phyloP scores from a whole-genome alignment of 2,113 vertebrate species.

The Calyptomena viridis region DNA sequence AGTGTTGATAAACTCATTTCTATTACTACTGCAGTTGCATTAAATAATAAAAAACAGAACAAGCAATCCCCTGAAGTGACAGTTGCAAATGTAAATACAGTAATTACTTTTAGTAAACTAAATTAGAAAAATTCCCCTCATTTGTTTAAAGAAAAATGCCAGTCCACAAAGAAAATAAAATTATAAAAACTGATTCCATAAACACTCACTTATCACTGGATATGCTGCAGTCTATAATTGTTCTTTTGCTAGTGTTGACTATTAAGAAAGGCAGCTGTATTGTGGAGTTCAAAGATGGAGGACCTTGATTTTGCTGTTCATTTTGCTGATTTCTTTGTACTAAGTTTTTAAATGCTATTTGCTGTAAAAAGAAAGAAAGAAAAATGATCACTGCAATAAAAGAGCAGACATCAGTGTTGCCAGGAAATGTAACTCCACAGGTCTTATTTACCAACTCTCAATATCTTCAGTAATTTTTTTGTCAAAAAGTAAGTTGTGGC shows the following conservation, averaged over 20 bases:
- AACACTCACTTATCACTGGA: constrained; percentile 85
- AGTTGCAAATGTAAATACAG: background rate
- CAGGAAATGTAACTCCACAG: background rate
- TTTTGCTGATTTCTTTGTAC: constrained; percentile 85
- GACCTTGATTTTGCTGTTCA: constrained; percentile 77
- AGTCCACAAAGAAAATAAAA: background rate
- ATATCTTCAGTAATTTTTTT: background rate
- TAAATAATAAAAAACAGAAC: background rate
- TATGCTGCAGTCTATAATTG: constrained; percentile 89
- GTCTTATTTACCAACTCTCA: background rate
- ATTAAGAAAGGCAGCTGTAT: constrained; percentile 88
- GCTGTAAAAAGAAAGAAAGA: constrained; percentile 65
- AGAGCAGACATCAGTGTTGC: background rate
- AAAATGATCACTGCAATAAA: background rate
- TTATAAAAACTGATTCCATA: background rate
- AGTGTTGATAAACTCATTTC: background rate
- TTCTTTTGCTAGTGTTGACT: constrained; percentile 86
- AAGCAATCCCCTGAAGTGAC: background rate
- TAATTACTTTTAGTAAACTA: background rate
- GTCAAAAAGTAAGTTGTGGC: background rate
- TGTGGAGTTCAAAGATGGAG: constrained; percentile 80
- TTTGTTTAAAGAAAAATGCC: background rate
- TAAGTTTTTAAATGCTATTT: constrained; percentile 90
- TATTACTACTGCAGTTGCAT: background rate
- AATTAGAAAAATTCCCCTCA: background rate